Conservation (phyloP, 2,888 invertebrate species). For the Microchrysa polita region DNA sequence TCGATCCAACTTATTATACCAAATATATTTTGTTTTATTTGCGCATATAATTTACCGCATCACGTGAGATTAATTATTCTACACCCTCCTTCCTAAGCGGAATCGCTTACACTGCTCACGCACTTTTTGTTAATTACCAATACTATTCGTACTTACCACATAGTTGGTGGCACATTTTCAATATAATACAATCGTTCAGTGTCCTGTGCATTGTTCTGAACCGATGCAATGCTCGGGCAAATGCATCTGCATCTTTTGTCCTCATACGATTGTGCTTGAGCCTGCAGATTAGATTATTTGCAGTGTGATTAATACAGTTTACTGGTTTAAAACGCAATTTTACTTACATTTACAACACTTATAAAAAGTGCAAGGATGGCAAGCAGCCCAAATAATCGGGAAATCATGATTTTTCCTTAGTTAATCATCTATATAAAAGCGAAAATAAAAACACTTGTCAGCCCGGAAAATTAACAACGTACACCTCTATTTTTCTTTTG, state of each 20-base stretch:
- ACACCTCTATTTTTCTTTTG: not conserved
- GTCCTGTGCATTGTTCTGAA: conserved; percentile 72
- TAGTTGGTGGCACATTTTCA: conserved; percentile 81
- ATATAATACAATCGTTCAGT: conserved; percentile 78
- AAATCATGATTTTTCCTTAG: conserved; percentile 2
- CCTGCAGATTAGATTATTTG: conserved; percentile 52
- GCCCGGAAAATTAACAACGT: not conserved
- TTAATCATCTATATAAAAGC: not conserved
- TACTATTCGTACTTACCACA: conserved; percentile 69
- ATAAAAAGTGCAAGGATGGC: not conserved
- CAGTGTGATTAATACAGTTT: not conserved
- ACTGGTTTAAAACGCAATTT: not conserved
- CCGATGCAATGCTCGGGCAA: conserved; percentile 81
- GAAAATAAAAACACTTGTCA: not conserved
- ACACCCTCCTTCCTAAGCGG: not conserved
- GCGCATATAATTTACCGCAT: too few relatives aligned
- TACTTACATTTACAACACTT: conserved; percentile 12
- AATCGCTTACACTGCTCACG: too few relatives aligned
- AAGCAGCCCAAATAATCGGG: not conserved
- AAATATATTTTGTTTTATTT: too few relatives aligned
- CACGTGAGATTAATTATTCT: too few relatives aligned
- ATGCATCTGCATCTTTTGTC: conserved; percentile 89
- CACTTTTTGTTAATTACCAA: too few relatives aligned
- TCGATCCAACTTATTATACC: too few relatives aligned
- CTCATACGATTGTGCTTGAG: conserved; percentile 78